phyloP scores from a whole-genome alignment of 2,888 invertebrate genomes.

The Creontiades dilutus region DNA sequence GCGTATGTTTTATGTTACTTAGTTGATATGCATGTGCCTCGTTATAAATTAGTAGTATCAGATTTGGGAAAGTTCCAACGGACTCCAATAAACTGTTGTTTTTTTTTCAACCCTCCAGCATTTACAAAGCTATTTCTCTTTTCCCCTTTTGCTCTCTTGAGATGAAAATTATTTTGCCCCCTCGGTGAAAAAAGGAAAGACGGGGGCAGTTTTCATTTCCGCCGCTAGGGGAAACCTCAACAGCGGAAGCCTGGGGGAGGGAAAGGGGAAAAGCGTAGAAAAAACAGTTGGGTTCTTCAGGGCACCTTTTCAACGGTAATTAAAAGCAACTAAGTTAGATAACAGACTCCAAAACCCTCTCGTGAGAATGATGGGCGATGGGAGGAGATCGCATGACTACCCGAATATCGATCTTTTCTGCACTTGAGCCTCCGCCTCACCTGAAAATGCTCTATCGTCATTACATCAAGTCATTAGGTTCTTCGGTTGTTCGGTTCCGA shows the following conservation, averaged over 20 bases:
- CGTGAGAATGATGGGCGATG: conserved; percentile 14
- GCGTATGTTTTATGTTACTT: too few relatives aligned
- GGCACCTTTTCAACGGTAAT: neutral
- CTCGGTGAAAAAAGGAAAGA: neutral
- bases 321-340: conserved; percentile 35
- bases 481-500: neutral
- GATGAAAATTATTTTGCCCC: neutral
- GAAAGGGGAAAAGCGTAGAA: neutral
- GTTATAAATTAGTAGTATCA: neutral
- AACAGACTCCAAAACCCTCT: conserved; percentile 9
- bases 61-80: neutral
- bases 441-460: neutral
- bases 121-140: neutral
- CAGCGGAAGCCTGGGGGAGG: conserved; percentile 19
- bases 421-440: neutral
- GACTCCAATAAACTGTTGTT: neutral
- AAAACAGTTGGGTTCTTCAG: conserved; percentile 3
- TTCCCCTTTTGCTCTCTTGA: neutral
- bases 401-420: conserved; percentile 25
- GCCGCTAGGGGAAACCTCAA: conserved; percentile 27
- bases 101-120: neutral
- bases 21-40: too few relatives aligned
- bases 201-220: conserved; percentile 11
- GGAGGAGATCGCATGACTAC: conserved; percentile 30
- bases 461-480: neutral